Percentiles rank a stretch among this genome's conserved stretches.
Evolutionary conservation across 2,797 vertebrate genomes (phyloP).

Genomic region (Poeciliopsis gracilis): DNA sequence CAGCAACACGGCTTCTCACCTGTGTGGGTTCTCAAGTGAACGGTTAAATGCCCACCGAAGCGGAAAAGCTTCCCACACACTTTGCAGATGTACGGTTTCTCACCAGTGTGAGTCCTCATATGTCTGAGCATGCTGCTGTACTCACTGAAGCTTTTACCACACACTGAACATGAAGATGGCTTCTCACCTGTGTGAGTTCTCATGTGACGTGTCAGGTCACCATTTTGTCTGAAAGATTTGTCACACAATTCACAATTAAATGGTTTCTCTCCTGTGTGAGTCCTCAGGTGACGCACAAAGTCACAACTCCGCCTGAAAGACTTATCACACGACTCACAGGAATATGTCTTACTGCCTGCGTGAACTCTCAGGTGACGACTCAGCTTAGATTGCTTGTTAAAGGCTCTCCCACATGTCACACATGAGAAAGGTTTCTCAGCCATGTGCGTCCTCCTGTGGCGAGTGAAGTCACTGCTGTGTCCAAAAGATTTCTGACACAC

Average conservation of each 20-base stretch:
- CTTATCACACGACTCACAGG: background rate
- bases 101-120: background rate
- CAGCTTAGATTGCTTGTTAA: background rate
- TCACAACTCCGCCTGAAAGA: background rate
- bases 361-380: background rate
- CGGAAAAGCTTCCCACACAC: background rate
- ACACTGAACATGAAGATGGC: background rate
- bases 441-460: background rate
- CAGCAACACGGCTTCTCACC: background rate
- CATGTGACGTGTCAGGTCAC: background rate
- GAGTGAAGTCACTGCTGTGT: slow-evolving; percentile 4
- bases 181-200: background rate
- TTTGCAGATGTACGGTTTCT: slow-evolving; percentile 1
- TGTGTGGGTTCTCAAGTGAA: slow-evolving; percentile 1
- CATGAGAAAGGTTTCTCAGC: background rate
- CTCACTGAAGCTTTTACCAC: background rate
- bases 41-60: background rate
- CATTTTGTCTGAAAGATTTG: background rate
- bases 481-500: background rate
- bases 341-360: background rate
- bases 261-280: background rate
- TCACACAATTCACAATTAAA: background rate
- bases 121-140: background rate
- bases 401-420: background rate
- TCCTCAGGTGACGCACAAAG: background rate